These are phyloP conservation scores for Pseudorhombus dupliciocellatus DNA, from an alignment of 2,113 vertebrate genomes.

Conservation along the genomic window DNA sequence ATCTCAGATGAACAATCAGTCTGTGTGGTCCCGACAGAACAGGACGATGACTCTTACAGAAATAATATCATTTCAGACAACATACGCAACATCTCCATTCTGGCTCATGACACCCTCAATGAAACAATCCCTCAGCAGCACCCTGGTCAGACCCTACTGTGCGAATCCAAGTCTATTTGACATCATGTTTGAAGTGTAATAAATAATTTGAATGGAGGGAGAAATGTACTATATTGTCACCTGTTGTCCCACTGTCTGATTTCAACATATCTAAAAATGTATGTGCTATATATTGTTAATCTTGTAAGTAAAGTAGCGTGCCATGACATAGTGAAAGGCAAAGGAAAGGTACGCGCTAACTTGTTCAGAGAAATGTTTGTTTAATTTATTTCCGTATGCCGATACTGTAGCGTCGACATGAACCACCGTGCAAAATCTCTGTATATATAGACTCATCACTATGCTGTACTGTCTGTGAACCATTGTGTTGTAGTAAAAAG, in stretches of 20 bases:
- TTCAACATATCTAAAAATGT: constrained; percentile 69
- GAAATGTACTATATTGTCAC: constrained; percentile 60
- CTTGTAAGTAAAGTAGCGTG: constrained; percentile 72
- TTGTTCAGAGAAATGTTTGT: constrained; percentile 67
- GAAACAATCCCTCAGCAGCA: neutral
- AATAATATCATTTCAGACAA: constrained; percentile 14
- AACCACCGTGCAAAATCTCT: constrained; percentile 64
- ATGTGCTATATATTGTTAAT: constrained; percentile 77
- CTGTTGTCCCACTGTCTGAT: constrained; percentile 64
- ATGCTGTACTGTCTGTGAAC: constrained; percentile 74
- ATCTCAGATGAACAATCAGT: constrained; percentile 46
- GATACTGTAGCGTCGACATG: constrained; percentile 68
- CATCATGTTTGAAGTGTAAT: constrained; percentile 48
- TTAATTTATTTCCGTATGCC: constrained; percentile 72
- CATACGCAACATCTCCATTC: constrained; percentile 27
- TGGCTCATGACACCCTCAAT: constrained; percentile 22
- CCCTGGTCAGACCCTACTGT: constrained; percentile 58
- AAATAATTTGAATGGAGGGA: constrained; percentile 25
- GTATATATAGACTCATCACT: constrained; percentile 70
- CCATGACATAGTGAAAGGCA: constrained; percentile 52
- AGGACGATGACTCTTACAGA: constrained; percentile 1
- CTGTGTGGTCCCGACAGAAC: constrained; percentile 21
- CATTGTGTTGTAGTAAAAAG: constrained; percentile 75
- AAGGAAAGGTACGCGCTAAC: constrained; percentile 48
- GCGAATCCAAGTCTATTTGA: constrained; percentile 47